These are phyloP conservation scores for Plebejus argus DNA, from an alignment of 2,888 invertebrate genomes.

Conservation along the genomic window DNA sequence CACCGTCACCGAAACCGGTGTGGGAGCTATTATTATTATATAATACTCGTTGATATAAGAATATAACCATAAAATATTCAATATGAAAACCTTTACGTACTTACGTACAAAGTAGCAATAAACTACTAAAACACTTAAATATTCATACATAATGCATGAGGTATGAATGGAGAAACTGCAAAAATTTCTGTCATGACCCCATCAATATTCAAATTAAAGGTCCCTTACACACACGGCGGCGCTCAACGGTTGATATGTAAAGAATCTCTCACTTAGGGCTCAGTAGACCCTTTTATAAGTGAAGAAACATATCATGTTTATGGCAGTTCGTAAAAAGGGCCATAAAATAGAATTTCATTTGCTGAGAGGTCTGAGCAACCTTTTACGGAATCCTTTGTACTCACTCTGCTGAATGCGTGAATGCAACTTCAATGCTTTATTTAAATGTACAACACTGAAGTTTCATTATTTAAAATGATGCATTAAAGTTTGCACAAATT, in stretches of 20 bases:
- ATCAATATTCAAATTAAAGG: slow-evolving; percentile 76
- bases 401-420: not conserved
- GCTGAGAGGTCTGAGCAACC: slow-evolving; percentile 29
- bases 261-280: slow-evolving; percentile 74
- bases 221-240: slow-evolving; percentile 66
- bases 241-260: slow-evolving; percentile 73
- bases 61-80: not conserved
- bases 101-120: not conserved
- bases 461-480: slow-evolving; percentile 13
- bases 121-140: slow-evolving; percentile 18
- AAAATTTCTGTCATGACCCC: slow-evolving; percentile 54
- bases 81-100: not conserved
- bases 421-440: slow-evolving; percentile 15
- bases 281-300: slow-evolving; percentile 69
- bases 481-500: not conserved
- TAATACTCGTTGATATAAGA: not conserved
- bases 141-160: slow-evolving; percentile 50
- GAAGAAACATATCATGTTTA: slow-evolving; percentile 78
- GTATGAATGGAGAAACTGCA: slow-evolving; percentile 56
- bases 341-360: slow-evolving; percentile 33
- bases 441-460: slow-evolving; percentile 12
- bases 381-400: slow-evolving; percentile 31
- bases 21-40: too few species aligned
- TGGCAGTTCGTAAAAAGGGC: slow-evolving; percentile 49
- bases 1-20: too few species aligned